Evolutionary conservation across 2,888 invertebrate genomes (phyloP).

Genomic region (Eledona agricola): DNA sequence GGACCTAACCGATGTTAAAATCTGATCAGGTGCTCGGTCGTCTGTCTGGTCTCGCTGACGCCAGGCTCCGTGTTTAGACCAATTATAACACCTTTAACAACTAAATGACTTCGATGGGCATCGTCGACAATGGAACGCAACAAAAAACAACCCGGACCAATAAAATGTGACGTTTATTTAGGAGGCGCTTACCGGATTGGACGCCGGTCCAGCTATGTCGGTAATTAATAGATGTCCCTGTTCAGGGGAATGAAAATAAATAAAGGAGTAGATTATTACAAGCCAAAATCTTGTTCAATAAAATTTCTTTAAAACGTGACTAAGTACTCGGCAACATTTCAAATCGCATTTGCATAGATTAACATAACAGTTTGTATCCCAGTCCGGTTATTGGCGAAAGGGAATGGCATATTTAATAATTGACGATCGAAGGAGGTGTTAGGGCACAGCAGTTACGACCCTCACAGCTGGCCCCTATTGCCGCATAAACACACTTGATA

Average conservation of each 20-base stretch:
- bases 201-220: slow-evolving; percentile 2
- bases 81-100: slow-evolving; percentile 64
- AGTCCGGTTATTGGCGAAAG: slow-evolving; percentile 42
- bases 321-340: slow-evolving; percentile 44
- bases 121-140: slow-evolving; percentile 51
- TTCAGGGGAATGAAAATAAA: slow-evolving; percentile 2
- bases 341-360: slow-evolving; percentile 47
- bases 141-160: slow-evolving; percentile 46
- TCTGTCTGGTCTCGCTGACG: slow-evolving; percentile 61
- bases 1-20: slow-evolving; percentile 45
- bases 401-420: slow-evolving; percentile 52
- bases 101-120: slow-evolving; percentile 61
- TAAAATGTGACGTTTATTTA: slow-evolving; percentile 51
- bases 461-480: slow-evolving; percentile 55
- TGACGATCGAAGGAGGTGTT: slow-evolving; percentile 53
- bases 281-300: slow-evolving; percentile 34
- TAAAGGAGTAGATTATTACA: slow-evolving; percentile 10
- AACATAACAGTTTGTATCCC: slow-evolving; percentile 43
- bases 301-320: slow-evolving; percentile 44
- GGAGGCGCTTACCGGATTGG: slow-evolving; percentile 26
- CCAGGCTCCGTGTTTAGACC: slow-evolving; percentile 62
- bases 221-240: slow-evolving; percentile 1
- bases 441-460: slow-evolving; percentile 54
- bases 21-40: slow-evolving; percentile 47
- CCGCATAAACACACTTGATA: slow-evolving; percentile 57